phyloP scores from a whole-genome alignment of 2,797 vertebrate genomes.

The Tenualosa thibaudeaui region DNA sequence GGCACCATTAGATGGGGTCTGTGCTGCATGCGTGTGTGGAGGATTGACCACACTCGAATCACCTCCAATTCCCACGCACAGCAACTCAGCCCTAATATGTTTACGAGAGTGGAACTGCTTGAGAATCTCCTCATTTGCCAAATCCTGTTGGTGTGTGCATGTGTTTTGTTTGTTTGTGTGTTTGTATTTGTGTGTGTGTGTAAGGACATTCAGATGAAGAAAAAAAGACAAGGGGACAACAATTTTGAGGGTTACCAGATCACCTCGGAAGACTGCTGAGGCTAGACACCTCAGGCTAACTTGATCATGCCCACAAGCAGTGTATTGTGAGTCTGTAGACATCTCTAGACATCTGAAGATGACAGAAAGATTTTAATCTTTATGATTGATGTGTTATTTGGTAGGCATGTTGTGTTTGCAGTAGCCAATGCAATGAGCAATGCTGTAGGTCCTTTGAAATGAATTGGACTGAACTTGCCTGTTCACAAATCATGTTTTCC shows the following conservation, averaged over 20 bases:
- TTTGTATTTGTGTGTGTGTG: not conserved
- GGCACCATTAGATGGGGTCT: not conserved
- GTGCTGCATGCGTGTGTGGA: not conserved
- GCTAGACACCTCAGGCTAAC: not conserved
- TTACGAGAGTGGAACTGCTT: not conserved
- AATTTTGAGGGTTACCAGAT: not conserved
- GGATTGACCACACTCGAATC: not conserved
- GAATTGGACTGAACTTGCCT: not conserved
- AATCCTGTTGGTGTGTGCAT: not conserved
- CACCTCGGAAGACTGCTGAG: not conserved
- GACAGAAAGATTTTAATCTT: no score
- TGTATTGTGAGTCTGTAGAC: no score
- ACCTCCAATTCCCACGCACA: not conserved
- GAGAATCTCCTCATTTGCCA: not conserved
- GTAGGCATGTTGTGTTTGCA: not conserved
- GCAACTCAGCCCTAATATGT: not conserved
- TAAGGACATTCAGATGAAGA: not conserved
- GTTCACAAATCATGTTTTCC: not conserved
- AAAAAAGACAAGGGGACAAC: not conserved
- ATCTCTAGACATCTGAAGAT: no score
- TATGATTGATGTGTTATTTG: no score
- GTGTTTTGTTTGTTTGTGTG: not conserved
- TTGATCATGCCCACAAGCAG: not conserved
- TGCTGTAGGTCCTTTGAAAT: not conserved
- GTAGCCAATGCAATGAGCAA: not conserved